phyloP scores from a whole-genome alignment of 1,140 invertebrate species.

The Frieseomelitta varia region DNA sequence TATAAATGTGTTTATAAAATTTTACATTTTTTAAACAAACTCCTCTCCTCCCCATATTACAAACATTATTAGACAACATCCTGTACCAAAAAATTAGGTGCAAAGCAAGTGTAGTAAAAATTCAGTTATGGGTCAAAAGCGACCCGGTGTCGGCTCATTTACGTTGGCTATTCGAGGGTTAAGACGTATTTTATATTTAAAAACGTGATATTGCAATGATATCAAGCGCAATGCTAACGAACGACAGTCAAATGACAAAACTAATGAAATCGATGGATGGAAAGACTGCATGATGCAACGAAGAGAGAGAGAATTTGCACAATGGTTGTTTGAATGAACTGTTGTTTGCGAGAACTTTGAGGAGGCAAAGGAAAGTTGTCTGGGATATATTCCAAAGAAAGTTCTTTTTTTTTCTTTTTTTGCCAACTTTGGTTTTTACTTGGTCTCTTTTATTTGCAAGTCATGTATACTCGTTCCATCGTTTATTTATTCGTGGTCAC shows the following conservation, averaged over 20 bases:
- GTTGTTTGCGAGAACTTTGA: background rate
- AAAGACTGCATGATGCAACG: background rate
- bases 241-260: background rate
- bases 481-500: slow-evolving; percentile 9
- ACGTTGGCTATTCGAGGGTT: no score
- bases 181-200: no score
- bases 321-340: no score
- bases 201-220: background rate
- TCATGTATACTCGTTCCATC: slow-evolving; percentile 8
- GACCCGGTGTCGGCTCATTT: no score
- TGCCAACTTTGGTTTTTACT: background rate
- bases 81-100: no score
- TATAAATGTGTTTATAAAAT: no score
- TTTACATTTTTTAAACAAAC: no score
- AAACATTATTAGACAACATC: no score
- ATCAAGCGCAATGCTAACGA: no score
- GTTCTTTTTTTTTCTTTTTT: background rate
- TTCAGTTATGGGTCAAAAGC: no score
- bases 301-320: background rate
- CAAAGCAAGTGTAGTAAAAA: no score
- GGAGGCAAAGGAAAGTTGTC: background rate
- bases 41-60: no score
- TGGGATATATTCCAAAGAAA: slow-evolving; percentile 2
- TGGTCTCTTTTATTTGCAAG: slow-evolving; percentile 34
- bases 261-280: background rate